Evolutionary conservation across 2,888 invertebrate species (phyloP), one percentile per base, ranked within the genome.

Genomic region (Augiades crinisus): DNA sequence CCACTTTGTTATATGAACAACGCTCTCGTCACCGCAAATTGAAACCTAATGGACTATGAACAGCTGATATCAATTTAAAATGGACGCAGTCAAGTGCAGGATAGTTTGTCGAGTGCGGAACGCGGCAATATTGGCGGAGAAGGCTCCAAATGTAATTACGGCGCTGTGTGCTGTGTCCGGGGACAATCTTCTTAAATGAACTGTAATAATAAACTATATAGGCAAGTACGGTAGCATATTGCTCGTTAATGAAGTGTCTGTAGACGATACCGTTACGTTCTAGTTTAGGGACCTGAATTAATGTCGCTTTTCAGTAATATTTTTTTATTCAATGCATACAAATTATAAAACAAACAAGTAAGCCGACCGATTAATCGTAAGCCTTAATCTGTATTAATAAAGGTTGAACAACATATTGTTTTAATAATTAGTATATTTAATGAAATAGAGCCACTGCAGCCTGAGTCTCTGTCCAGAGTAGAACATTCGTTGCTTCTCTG

Each of bases 111-210:
- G 62, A 60, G 62, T 59, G 65, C 64, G 65, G 67, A 70, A 68
- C 67, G 72, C 74, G 61, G 59, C 72, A 72, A 81, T 82, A 81
- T 79, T 70, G 79, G 65, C 67, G 65, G 66, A 72, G 72, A 68
- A 72, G 74, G 64, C 75, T 81, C 70, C 76, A 77, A 81, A 84
- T 77, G 80, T 83, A 86, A 86, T 85, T 86, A 85, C 76, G 72
- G 76, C 64, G 68, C 74, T 67, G 71, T 75, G 67, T 74, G 69
- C 38, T 14, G 67, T 63, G 61, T 70, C 69, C 59, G 57, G 72
- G 76, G 75, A 71, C 71, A 64, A 64, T 64, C 61, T 36, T 27
- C 19, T 47, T 47, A 63, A 56, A 50, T 14, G 46, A 22, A 36
- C 31, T 16, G 24, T 53, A 19, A 31, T 38, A 31, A 27, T n/a